Evolutionary conservation across 2,888 invertebrate genomes (phyloP), one percentile per base, ranked within the genome.

Genomic region (Cylindroiulus punctatus): DNA sequence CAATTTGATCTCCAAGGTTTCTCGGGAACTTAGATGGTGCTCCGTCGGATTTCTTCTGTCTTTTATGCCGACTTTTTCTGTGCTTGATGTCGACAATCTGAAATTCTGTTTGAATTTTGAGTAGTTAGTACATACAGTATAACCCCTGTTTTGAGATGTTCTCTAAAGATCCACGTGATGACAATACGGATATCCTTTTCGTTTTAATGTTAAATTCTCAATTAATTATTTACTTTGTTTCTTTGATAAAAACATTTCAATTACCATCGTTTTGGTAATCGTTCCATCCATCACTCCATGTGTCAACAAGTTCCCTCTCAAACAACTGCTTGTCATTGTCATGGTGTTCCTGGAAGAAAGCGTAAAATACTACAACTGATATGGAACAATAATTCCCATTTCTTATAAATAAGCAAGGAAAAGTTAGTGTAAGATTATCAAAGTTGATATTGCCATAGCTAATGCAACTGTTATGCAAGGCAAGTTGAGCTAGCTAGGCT

Each of bases 41-140:
- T 8, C 26, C 65, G 7, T 65, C 65, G 12, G 82, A 82, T 82
- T 36, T 82, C 36, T 82, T 82, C 36, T 82, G 82, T 14, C 82
- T 36, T 19, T 40, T 82, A 42, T 82, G 82, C 5, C 82, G 36
- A 82, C 36, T 36, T 82, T 82, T 42, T 36, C 36, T 82, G 36
- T 42, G 82, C n/a, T 40, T 42, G 42, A 82, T 82, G 82, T 8
- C 10, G 40, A 82, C 82, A 40, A 42, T 7, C 82, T 82, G 82
- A 36, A 36, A 82, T 82, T 82, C 82, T 82, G 8, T 0, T 36
- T 36, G 19, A 40, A n/a, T 36, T 40, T 82, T 82, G 8, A 81
- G 32, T 81, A 30, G 30, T 36, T 17, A 81, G n/a, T 36, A 36
- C 7, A 2, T 36, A 36, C 7, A 36, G 36, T 36, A 7, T 17